Conservation (phyloP, 2,888 invertebrate species). For the Sminthurinus aureus region DNA sequence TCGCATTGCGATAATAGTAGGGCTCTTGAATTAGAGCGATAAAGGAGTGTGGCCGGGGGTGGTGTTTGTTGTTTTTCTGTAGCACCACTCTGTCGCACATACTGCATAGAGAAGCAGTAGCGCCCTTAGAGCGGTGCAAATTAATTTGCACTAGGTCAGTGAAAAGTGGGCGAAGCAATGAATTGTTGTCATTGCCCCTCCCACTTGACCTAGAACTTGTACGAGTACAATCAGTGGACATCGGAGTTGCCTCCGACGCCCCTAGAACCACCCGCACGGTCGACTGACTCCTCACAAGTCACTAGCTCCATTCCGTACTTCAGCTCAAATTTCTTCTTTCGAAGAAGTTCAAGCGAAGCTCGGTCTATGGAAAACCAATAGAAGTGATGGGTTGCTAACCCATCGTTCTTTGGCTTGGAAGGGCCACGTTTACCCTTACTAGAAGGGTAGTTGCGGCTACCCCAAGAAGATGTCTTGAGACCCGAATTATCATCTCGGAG, state of each 20-base stretch:
- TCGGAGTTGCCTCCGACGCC: background rate
- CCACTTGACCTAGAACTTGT: background rate
- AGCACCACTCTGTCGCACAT: background rate
- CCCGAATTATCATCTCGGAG: no score
- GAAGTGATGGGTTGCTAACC: no score
- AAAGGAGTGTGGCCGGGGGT: background rate
- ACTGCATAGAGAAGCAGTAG: background rate
- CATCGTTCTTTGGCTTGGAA: no score
- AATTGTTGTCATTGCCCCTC: no score
- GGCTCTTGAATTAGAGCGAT: background rate
- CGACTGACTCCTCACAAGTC: background rate
- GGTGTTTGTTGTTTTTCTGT: background rate
- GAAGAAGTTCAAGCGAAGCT: background rate
- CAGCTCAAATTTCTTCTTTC: background rate
- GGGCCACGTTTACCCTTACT: no score
- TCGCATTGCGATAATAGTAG: background rate
- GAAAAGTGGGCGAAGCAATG: background rate
- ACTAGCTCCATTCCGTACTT: background rate
- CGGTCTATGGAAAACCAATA: no score
- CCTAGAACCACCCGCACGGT: background rate
- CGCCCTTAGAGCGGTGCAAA: background rate
- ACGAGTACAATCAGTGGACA: background rate
- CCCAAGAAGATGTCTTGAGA: no score
- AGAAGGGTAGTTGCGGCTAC: no score
- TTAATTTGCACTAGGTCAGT: background rate